Evolutionary conservation across 37 sponge, comb jelly and placozoan genomes (phyloP), one percentile per base, ranked within the genome.

Genomic region (Halisarca cf. caerulea): DNA sequence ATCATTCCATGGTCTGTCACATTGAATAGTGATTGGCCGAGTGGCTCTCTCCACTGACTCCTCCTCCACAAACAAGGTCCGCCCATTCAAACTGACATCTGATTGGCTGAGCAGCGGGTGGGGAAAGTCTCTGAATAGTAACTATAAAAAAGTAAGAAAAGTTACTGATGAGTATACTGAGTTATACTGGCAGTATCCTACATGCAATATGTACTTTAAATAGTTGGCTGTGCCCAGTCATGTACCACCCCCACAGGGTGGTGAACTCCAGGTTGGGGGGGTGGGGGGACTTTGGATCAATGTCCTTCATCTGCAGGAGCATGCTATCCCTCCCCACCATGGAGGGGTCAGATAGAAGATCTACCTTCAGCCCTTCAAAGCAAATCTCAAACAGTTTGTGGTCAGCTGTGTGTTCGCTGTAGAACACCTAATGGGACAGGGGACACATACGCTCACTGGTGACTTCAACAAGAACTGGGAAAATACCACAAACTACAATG

Each of bases 61-160:
- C 43, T 91, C 87, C 83, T 97, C 98, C 0, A 93, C 98, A 55
- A 94, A 79, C 57, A 95, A 39, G 1, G 92, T 85, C 25, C 84
- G 78, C 33, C 95, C 98, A 39, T 44, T 66, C 79, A 91, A 64
- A 17, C 59, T 86, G 21, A 90, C 28, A 14, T 81, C 82, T 0
- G 83, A 53, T 9, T 70, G 61, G 30, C 36, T 57, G 34, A 88
- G 58, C 17, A 97, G 82, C 1, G 91, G 88, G 61, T 91, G 85
- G 2, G 98, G 90, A 64, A 90, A 92, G 79, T 97, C 94, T 36
- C 96, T 78, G 7, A 97, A 69, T 30, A 40, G 84, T 39, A 93
- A 30, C 92, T 97, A 68, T 51, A 82, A 32, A 55, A 41, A n/a
- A n/a, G n/a, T n/a, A n/a, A n/a, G n/a, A n/a, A n/a, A n/a, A 47